Evolutionary conservation across 2,888 invertebrate genomes (phyloP), one percentile per base, ranked within the genome.

Genomic region (Caenorhabditis angaria): DNA sequence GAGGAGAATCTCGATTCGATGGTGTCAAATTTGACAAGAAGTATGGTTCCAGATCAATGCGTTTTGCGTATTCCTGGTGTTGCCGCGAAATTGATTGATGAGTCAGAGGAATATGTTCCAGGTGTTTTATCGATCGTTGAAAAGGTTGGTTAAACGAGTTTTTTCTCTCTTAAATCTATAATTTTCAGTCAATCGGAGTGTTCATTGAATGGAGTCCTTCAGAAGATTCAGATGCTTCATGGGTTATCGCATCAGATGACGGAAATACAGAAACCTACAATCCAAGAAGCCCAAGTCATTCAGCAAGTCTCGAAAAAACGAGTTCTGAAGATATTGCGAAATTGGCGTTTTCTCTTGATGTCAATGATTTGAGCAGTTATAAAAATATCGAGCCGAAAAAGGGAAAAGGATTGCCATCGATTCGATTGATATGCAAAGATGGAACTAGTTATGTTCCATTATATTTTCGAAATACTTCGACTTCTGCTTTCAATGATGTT

Each of bases 391-490:
- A 85, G 48, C 80, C 83, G 12, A 83, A 74, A 54, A 80, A 69
- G 58, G 63, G 50, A 47, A 64, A 32, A 47, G 76, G 69, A 29
- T 59, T 67, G 47, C 76, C 84, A 22, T 79, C 73, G 56, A 77
- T 87, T 20, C 76, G 89, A 51, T 91, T 94, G 78, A 91, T 92
- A 80, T 91, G 92, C 78, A 92, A 92, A 76, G 91, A 92, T 88
- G 91, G 92, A 58, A 91, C 92, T 0, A 91, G 91, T 85, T 92
- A 93, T 81, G 92, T 92, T 74, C 92, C 93, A 5, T 93, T 95
- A 87, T 92, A 93, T 87, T 95, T 95, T 89, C 94, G 94, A 88
- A 92, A 93, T 80, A 94, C 93, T 0, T 94, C 94, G 82, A 93
- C 94, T 0, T 93, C 93, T 83, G 91, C 92, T 64, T 92, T 95